phyloP scores from a whole-genome alignment of 2,888 invertebrate species.

The Arge pagana region DNA sequence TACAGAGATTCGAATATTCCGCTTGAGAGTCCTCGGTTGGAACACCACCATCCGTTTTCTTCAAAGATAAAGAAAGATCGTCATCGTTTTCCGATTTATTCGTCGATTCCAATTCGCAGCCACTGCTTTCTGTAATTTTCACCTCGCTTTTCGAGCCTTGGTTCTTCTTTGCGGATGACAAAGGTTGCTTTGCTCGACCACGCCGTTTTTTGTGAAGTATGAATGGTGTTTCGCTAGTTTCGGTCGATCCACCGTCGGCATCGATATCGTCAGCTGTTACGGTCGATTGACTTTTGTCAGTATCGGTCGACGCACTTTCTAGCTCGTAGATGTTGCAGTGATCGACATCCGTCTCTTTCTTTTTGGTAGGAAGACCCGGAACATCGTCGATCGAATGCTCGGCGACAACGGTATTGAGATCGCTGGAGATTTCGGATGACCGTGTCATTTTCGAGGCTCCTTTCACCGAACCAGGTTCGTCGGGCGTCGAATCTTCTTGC shows the following conservation, averaged over 20 bases:
- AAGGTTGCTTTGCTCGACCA: slow-evolving; percentile 43
- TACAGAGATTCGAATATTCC: slow-evolving; percentile 43
- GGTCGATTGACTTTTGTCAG: slow-evolving; percentile 15
- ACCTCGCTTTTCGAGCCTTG: slow-evolving; percentile 24
- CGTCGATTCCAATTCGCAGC: not conserved
- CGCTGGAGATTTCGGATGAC: not conserved
- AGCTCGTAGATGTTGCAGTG: slow-evolving; percentile 15
- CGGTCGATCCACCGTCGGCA: slow-evolving; percentile 6
- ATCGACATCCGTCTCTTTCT: slow-evolving; percentile 23
- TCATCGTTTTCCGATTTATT: slow-evolving; percentile 11
- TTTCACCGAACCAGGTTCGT: slow-evolving; percentile 10
- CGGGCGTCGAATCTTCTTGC: slow-evolving; percentile 31
- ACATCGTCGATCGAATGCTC: slow-evolving; percentile 4
- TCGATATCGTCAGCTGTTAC: slow-evolving; percentile 13
- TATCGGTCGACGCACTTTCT: slow-evolving; percentile 21
- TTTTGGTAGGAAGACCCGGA: not conserved
- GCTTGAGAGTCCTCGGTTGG: slow-evolving; percentile 46
- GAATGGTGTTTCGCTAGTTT: not conserved
- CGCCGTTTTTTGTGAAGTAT: slow-evolving; percentile 36
- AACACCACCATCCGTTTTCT: slow-evolving; percentile 26
- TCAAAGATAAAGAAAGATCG: not conserved
- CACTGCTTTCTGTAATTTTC: slow-evolving; percentile 24
- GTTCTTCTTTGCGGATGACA: slow-evolving; percentile 20
- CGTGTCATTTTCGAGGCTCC: not conserved
- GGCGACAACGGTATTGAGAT: not conserved